These are phyloP conservation scores for Dasypogon diadema DNA, from an alignment of 2,888 invertebrate genomes.

Conservation along the genomic window DNA sequence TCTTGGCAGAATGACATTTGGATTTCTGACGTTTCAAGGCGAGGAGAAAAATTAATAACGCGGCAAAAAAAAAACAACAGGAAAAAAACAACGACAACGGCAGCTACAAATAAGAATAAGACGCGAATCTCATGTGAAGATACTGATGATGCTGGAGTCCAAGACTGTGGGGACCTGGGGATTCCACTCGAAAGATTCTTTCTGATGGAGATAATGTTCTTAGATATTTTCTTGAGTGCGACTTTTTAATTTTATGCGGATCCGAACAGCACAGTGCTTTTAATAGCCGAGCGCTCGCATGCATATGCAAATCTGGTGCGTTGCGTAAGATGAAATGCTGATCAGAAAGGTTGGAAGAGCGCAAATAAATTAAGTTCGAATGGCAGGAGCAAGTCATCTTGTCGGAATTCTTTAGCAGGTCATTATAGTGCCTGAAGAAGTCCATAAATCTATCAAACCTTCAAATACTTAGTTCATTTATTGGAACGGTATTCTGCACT, in stretches of 20 bases:
- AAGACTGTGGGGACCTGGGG: constrained; percentile 3
- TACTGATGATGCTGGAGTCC: neutral
- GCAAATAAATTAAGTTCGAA: constrained; percentile 5
- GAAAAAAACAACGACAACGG: constrained; percentile 4
- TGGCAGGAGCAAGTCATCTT: constrained; percentile 31
- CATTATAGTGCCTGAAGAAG: neutral
- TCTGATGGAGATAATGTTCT: constrained; percentile 5
- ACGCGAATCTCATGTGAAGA: constrained; percentile 7
- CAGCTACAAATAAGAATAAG: neutral
- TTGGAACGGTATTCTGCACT: no score
- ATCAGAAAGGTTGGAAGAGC: constrained; percentile 15
- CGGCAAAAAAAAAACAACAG: neutral
- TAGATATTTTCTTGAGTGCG: constrained; percentile 3
- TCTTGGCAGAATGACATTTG: constrained; percentile 50
- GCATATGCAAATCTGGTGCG: constrained; percentile 24
- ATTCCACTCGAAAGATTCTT: neutral
- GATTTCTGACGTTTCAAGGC: constrained; percentile 53
- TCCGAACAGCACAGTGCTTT: neutral
- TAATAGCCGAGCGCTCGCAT: neutral
- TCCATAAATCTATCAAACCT: constrained; percentile 7
- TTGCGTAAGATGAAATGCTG: constrained; percentile 17
- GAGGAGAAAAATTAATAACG: constrained; percentile 47
- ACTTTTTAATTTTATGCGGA: neutral
- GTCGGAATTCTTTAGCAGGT: constrained; percentile 4
- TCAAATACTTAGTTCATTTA: no score